Evolutionary conservation across 1,140 invertebrate species (phyloP), one percentile per base, ranked within the genome.

Genomic region (Amyelois transitella): DNA sequence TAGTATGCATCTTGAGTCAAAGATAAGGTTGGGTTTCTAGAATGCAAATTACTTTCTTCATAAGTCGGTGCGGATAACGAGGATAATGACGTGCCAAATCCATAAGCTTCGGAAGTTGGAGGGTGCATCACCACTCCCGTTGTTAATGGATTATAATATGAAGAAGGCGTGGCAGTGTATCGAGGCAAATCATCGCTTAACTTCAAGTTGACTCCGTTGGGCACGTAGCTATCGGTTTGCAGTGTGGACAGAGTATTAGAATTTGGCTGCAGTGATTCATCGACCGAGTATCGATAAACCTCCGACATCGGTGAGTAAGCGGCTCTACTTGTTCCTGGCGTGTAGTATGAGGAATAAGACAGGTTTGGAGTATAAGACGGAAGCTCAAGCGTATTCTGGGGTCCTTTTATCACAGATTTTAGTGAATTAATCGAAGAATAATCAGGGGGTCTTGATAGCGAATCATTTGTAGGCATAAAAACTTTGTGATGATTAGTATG

Each of bases 261-360:
- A 82, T 72, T 80, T 55, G 72, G 66, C 60, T 77, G 77, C 64
- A 85, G 55, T 85, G 78, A 81, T 51, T 88, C 85, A 85, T 86
- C 82, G 65, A 61, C 79, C 44, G 60, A 58, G 64, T 81, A 86
- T 62, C 82, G 80, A 84, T 85, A 85, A 77, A 76, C 72, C 43
- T 86, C 85, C 6, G 80, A 62, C 64, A 83, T 73, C 38, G 83
- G 72, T 79, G 82, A 82, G 77, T 85, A 86, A 77, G 68, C 62
- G 28, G 65, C 55, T 49, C 72, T 79, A 56, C 58, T 77, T 21
- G 75, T 57, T 5, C 69, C 62, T 18, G 72, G 54, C 10, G 67
- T 60, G 28, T 83, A 86, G 62, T 86, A 86, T 12, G 81, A 72
- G 18, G 79, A 79, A 56, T 81, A 85, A 53, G 76, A 75, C 52